These are phyloP conservation scores for Napeogenes sylphis DNA, from an alignment of 2,888 invertebrate genomes.

Conservation along the genomic window DNA sequence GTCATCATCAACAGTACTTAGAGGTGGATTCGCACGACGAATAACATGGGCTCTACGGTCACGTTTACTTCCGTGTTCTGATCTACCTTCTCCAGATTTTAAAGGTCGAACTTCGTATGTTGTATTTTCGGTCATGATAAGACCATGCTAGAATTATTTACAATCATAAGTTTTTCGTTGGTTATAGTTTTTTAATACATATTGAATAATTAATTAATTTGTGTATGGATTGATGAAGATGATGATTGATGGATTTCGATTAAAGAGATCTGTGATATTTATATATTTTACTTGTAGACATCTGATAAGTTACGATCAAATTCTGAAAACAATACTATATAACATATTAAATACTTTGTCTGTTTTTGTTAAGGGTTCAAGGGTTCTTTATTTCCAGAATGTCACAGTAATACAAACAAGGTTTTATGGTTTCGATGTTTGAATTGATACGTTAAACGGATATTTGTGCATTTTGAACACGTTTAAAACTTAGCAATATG, in stretches of 20 bases:
- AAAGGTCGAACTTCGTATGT: slow-evolving; percentile 84
- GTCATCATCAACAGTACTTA: slow-evolving; percentile 65
- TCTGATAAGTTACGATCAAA: no score
- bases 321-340: no score
- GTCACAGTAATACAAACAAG: neutral
- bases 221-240: no score
- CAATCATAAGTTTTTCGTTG: no score
- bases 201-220: no score
- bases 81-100: slow-evolving; percentile 56
- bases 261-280: no score
- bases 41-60: slow-evolving; percentile 77
- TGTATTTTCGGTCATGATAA: slow-evolving; percentile 81
- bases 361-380: no score
- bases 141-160: slow-evolving; percentile 77
- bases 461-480: neutral
- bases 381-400: no score
- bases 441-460: neutral
- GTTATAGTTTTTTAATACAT: no score
- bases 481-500: neutral
- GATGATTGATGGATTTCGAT: no score
- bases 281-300: no score
- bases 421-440: neutral
- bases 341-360: no score
- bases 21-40: slow-evolving; percentile 71
- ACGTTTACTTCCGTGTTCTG: slow-evolving; percentile 49